A percentile compares a stretch with the other conserved stretches of the same genome.
Evolutionary conservation across 2,113 vertebrate species (phyloP).

Genomic region (Alaudala cheleensis): DNA sequence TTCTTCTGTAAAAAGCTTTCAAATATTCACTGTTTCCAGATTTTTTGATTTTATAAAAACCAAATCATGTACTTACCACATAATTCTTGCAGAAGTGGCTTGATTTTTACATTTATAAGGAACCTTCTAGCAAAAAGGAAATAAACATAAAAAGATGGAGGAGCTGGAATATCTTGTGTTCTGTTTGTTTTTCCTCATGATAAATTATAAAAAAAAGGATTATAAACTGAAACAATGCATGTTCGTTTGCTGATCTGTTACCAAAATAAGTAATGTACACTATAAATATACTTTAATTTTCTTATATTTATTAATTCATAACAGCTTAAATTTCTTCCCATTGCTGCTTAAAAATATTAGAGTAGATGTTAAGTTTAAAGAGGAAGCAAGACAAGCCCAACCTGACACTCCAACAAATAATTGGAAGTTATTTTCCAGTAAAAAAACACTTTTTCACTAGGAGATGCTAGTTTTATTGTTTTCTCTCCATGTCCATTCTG

Average conservation of each 20-base stretch:
- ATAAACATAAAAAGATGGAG: conserved; percentile 36
- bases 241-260: background rate
- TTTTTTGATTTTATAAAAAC: background rate
- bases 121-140: background rate
- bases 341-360: background rate
- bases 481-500: background rate
- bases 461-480: background rate
- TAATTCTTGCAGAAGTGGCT: conserved; percentile 11
- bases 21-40: background rate
- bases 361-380: background rate
- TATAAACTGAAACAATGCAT: background rate
- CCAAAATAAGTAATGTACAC: background rate
- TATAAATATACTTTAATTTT: background rate
- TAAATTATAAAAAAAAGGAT: background rate
- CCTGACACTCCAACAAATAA: background rate
- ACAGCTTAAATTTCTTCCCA: background rate
- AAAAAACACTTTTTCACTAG: background rate
- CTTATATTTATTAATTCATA: background rate
- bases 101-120: background rate
- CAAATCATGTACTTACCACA: background rate
- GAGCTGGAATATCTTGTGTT: background rate
- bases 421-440: background rate
- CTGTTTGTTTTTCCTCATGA: conserved; percentile 28
- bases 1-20: background rate
- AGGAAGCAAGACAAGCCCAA: background rate